These are phyloP conservation scores for Microplitis mediator DNA, from an alignment of 1,140 invertebrate species.

Conservation along the genomic window DNA sequence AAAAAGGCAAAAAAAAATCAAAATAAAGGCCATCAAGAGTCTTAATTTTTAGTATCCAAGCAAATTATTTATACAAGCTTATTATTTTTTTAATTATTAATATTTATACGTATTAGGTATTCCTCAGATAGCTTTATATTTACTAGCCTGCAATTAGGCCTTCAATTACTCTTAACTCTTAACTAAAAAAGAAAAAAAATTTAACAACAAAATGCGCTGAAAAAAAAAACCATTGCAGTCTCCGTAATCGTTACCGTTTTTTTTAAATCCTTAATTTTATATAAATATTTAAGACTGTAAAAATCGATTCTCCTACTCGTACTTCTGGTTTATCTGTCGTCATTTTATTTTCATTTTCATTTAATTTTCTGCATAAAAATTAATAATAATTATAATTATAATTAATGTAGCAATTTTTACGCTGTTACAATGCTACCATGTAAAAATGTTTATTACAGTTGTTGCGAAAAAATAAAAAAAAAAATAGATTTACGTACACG, in stretches of 20 bases:
- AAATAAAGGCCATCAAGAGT: slow-evolving; percentile 43
- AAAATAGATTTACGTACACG: background rate
- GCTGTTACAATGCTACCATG: too few species aligned
- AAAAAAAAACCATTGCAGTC: background rate
- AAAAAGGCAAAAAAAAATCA: slow-evolving; percentile 48
- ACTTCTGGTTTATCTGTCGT: too few species aligned
- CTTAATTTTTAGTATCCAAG: slow-evolving; percentile 37
- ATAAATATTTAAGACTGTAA: too few species aligned
- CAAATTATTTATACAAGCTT: slow-evolving; percentile 40
- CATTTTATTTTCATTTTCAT: too few species aligned
- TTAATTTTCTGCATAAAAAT: too few species aligned
- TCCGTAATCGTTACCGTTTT: background rate
- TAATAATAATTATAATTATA: too few species aligned
- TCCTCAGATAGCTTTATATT: slow-evolving; percentile 10
- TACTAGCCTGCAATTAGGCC: slow-evolving; percentile 43
- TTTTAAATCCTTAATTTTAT: background rate
- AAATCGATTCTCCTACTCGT: too few species aligned
- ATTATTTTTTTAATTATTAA: too few species aligned
- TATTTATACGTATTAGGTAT: slow-evolving; percentile 33
- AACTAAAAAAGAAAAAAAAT: too few species aligned
- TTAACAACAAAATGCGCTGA: background rate
- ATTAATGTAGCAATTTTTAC: too few species aligned
- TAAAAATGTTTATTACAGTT: too few species aligned
- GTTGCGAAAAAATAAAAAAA: too few species aligned
- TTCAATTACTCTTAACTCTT: slow-evolving; percentile 12